Percentiles rank a stretch among this genome's conserved stretches.
phyloP scores from a whole-genome alignment of 2,113 vertebrate species.

The Lichenostomus cassidix region DNA sequence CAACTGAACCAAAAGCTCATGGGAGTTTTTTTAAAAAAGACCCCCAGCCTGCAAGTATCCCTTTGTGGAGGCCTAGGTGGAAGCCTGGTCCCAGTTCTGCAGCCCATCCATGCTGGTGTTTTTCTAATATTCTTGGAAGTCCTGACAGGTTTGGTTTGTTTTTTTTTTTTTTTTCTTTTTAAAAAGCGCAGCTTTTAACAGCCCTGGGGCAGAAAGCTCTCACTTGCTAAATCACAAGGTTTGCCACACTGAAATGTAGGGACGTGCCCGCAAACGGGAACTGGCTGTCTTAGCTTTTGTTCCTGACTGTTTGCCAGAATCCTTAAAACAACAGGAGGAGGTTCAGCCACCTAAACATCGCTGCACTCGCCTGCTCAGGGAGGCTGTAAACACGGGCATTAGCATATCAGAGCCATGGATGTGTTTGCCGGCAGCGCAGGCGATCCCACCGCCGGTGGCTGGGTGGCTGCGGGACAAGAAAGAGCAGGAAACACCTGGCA shows the following conservation, averaged over 20 bases:
- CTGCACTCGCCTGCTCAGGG: neutral
- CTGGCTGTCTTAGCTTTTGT: constrained; percentile 70
- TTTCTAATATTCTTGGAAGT: constrained; percentile 26
- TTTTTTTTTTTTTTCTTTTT: rapidly evolving
- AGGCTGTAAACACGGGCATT: neutral
- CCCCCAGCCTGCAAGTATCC: neutral
- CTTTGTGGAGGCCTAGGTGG: neutral
- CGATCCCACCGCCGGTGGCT: neutral
- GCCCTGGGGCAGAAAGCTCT: constrained; percentile 40
- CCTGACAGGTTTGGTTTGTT: neutral
- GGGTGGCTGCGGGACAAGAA: neutral
- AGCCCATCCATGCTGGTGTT: neutral
- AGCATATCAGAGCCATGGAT: neutral
- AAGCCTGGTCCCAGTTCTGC: neutral
- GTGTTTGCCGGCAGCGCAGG: neutral
- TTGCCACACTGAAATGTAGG: constrained; percentile 54
- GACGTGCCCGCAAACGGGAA: constrained; percentile 57
- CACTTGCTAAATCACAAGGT: constrained; percentile 59
- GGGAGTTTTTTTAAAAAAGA: neutral
- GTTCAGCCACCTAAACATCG: constrained; percentile 48
- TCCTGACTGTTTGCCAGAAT: constrained; percentile 63
- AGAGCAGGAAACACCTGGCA: neutral
- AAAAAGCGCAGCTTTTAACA: neutral
- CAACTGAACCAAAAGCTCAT: neutral
- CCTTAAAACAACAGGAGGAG: constrained; percentile 45